Evolutionary conservation across 2,113 vertebrate genomes (phyloP).

Genomic region (Pterocles burchelli): DNA sequence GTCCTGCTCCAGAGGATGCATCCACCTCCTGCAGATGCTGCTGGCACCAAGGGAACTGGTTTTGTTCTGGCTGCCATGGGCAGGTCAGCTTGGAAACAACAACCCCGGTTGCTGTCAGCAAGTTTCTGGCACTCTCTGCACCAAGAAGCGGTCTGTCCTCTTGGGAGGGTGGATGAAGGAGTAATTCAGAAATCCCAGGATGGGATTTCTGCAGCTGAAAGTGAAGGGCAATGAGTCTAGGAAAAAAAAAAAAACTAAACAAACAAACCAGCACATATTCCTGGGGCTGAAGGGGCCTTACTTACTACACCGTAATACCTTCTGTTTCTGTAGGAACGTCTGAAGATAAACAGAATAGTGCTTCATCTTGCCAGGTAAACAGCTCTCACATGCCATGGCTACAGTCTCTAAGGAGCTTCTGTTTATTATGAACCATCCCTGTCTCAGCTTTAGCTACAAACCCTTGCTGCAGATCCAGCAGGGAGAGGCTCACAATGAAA

Average conservation of each 20-base stretch:
- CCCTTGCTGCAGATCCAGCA: not conserved
- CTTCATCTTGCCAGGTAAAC: slow-evolving; percentile 66
- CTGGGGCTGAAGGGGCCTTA: not conserved
- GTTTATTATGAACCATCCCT: slow-evolving; percentile 61
- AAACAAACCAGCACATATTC: not conserved
- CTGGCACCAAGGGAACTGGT: slow-evolving; percentile 13
- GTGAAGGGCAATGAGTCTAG: not conserved
- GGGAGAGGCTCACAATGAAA: slow-evolving; percentile 6
- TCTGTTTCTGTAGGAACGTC: slow-evolving; percentile 26
- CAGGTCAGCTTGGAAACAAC: slow-evolving; percentile 35
- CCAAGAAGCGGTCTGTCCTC: slow-evolving; percentile 28
- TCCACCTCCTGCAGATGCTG: not conserved
- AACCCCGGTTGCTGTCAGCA: slow-evolving; percentile 9
- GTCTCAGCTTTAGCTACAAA: slow-evolving; percentile 35
- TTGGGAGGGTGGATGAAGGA: not conserved
- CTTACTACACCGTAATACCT: not conserved
- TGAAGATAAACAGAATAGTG: slow-evolving; percentile 39
- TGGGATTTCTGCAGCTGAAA: not conserved
- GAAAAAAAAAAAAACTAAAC: not conserved
- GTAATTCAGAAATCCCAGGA: not conserved
- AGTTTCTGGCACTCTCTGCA: not conserved
- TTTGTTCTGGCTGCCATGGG: not conserved
- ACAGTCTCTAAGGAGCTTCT: slow-evolving; percentile 76
- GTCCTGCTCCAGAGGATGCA: not conserved
- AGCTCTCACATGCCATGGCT: slow-evolving; percentile 55